Base-by-base conservation (phyloP, 1,140 invertebrate species). In the Oryctes rhinoceros region DNA sequence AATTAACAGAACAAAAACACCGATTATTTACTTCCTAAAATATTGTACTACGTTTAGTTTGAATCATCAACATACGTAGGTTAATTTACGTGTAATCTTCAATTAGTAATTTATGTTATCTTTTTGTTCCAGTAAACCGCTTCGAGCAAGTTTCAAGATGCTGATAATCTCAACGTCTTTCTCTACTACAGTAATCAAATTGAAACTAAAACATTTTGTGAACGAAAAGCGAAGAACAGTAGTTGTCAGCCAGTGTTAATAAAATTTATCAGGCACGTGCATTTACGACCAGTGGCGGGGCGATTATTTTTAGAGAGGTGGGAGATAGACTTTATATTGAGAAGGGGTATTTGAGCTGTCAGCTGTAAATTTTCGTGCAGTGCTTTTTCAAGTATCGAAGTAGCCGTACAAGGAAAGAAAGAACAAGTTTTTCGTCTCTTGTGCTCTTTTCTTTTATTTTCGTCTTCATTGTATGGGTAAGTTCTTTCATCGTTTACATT, bases 391-490 rank as follows among this genome's bases (percentile, higher is more conserved):
- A 39, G 74, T 35, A 76, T 44, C 30, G 30, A 76, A 9, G 30
- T 37, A 44, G 30, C 44, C 18, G 67, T 13, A 71, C 18, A 71
- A 24, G 35, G 44, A 44, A 35, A 15, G 44, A n/a, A 48, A 47
- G 74, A 62, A 62, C 20, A 62, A 62, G 53, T n/a, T 18, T n/a
- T 67, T 30, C 24, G 24, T 67, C 65, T 11, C 74, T 76, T 76
- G 35, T 76, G 74, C 30, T 11, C 44, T 76, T 76, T 76, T 39
- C 44, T 76, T 76, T 76, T 76, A n/a, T 76, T 37, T 76, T 76
- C 74, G 35, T 76, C 74, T 76, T 76, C 74, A 48, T 76, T 76
- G 74, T 76, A 76, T 76, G 74, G 74, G 74, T 76, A 48, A 76
- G 74, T 76, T 15, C 0, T 24, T 62, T 0, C 3, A 10, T 62